A percentile compares a stretch with the other conserved stretches of the same genome.
Conservation (phyloP, 2,113 vertebrate species). For the Oncorhynchus nerka region DNA sequence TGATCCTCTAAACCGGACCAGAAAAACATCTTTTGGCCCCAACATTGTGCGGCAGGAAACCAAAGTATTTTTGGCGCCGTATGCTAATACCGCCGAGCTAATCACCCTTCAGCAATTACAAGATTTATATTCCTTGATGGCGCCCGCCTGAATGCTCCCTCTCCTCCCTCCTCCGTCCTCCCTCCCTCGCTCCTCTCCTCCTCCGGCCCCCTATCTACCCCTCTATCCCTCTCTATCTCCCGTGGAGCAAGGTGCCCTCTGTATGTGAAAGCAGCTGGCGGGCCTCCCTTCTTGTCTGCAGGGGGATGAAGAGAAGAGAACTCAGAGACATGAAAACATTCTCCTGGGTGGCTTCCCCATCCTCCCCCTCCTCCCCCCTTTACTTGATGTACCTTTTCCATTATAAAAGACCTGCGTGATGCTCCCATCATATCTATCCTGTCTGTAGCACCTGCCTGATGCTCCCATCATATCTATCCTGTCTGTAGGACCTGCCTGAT, state of each 20-base stretch:
- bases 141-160: constrained; percentile 14
- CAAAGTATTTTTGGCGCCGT: constrained; percentile 62
- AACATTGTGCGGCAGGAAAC: constrained; percentile 70
- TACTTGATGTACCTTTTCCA: constrained; percentile 13
- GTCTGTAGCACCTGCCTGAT: too few relatives aligned
- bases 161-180: not conserved
- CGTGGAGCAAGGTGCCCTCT: constrained; percentile 60
- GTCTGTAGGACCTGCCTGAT: too few relatives aligned
- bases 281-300: too few relatives aligned
- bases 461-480: too few relatives aligned
- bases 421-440: too few relatives aligned
- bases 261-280: constrained; percentile 74
- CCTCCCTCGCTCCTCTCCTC: not conserved
- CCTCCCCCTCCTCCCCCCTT: constrained; percentile 58
- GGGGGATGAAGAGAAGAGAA: constrained; percentile 39
- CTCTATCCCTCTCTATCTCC: not conserved
- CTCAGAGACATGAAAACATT: constrained; percentile 63
- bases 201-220: not conserved
- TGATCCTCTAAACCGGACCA: constrained; percentile 87
- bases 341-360: constrained; percentile 58
- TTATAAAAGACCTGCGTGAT: not conserved
- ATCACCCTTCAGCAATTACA: constrained; percentile 67
- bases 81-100: constrained; percentile 70
- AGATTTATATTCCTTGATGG: constrained; percentile 66
- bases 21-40: constrained; percentile 75